phyloP scores from a whole-genome alignment of 2,113 vertebrate species.

The Rutilus rutilus region DNA sequence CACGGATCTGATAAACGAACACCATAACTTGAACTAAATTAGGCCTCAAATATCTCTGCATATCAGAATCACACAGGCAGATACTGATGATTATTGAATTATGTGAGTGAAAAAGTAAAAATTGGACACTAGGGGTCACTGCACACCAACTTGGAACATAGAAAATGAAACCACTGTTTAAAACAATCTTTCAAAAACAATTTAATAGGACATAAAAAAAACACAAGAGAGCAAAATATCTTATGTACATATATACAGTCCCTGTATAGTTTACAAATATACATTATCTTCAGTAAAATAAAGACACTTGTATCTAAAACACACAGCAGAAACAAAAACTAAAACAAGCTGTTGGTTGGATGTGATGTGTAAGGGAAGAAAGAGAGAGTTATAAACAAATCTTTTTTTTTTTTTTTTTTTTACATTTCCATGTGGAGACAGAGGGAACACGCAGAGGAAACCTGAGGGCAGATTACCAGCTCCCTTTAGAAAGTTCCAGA shows the following conservation, averaged over 20 bases:
- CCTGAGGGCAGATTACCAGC: constrained; percentile 31
- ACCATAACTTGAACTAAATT: neutral
- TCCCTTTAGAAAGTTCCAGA: constrained; percentile 16
- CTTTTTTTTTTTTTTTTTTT: neutral
- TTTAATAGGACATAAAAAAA: constrained; percentile 70
- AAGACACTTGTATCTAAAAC: neutral
- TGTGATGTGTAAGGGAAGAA: neutral
- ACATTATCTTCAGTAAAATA: constrained; percentile 59
- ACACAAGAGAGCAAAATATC: constrained; percentile 68
- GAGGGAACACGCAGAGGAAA: constrained; percentile 3
- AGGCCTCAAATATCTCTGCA: neutral
- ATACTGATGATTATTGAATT: neutral
- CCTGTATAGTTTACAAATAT: constrained; percentile 72
- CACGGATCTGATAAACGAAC: neutral
- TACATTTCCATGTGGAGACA: neutral
- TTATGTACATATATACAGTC: constrained; percentile 79
- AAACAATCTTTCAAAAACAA: constrained; percentile 46
- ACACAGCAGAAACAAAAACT: neutral
- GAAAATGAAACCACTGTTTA: neutral
- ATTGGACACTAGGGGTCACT: constrained; percentile 17
- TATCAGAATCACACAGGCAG: neutral
- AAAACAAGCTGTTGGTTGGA: constrained; percentile 11
- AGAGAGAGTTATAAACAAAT: neutral
- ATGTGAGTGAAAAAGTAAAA: neutral
- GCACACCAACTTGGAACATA: neutral